Percentiles rank a stretch among this genome's conserved stretches.
These are phyloP conservation scores for Drosophila yakuba DNA, from an alignment of 1,140 invertebrate genomes.

Conservation along the genomic window DNA sequence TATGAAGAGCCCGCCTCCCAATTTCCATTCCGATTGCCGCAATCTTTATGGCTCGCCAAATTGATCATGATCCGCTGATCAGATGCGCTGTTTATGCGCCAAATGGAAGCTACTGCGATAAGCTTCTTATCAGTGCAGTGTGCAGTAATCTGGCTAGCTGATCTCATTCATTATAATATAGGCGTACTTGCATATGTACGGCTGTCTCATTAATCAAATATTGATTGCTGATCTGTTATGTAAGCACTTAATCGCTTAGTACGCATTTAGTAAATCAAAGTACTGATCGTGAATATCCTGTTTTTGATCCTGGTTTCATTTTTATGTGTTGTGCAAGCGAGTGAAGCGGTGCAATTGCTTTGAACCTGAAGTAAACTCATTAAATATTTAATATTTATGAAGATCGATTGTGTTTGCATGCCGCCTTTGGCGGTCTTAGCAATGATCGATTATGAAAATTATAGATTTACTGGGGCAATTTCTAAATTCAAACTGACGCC, in stretches of 20 bases:
- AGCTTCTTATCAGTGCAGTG: slow-evolving; percentile 9
- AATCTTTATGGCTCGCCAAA: slow-evolving; percentile 35
- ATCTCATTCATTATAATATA: slow-evolving; percentile 54
- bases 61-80: slow-evolving; percentile 37
- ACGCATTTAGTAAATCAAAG: background rate
- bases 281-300: too few relatives aligned
- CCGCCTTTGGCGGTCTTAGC: background rate
- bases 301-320: too few relatives aligned
- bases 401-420: slow-evolving; percentile 4
- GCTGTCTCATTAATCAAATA: slow-evolving; percentile 36
- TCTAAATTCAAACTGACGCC: background rate
- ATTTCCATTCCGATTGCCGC: too few relatives aligned
- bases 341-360: slow-evolving; percentile 3
- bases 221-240: slow-evolving; percentile 18
- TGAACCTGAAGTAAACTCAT: slow-evolving; percentile 10
- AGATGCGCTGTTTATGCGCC: background rate
- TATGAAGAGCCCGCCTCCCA: background rate
- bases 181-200: background rate
- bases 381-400: slow-evolving; percentile 2
- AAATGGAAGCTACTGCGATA: background rate
- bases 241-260: slow-evolving; percentile 21
- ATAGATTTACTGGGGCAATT: background rate
- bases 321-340: too few relatives aligned
- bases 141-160: slow-evolving; percentile 24
- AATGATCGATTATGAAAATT: slow-evolving; percentile 10